Conservation (phyloP, 1,140 invertebrate species). For the Plodia interpunctella region DNA sequence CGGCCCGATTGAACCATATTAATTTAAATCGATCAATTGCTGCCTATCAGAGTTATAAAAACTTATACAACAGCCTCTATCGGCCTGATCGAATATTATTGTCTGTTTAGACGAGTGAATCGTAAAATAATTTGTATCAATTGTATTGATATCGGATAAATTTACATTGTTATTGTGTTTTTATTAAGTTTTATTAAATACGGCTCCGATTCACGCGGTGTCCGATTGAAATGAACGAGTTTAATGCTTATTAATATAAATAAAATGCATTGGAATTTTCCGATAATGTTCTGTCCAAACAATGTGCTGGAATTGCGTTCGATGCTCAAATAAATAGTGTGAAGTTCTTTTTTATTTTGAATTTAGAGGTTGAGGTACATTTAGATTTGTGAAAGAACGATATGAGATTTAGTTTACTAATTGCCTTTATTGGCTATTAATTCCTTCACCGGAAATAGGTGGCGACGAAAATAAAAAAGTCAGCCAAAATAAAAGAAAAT, state of each 20-base stretch:
- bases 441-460: too few relatives aligned
- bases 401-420: too few relatives aligned
- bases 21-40: slow-evolving; percentile 61
- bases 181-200: neutral
- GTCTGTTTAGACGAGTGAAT: slow-evolving; percentile 57
- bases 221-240: neutral
- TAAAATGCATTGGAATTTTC: neutral
- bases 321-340: neutral
- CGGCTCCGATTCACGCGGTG: neutral
- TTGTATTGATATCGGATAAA: slow-evolving; percentile 26
- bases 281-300: neutral
- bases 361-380: too few relatives aligned
- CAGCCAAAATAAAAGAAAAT: too few relatives aligned
- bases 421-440: too few relatives aligned
- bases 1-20: slow-evolving; percentile 58
- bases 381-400: too few relatives aligned
- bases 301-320: too few relatives aligned
- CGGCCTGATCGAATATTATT: slow-evolving; percentile 53
- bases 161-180: slow-evolving; percentile 47
- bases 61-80: slow-evolving; percentile 51
- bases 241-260: slow-evolving; percentile 3
- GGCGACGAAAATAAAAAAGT: too few relatives aligned
- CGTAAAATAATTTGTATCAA: slow-evolving; percentile 67
- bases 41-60: slow-evolving; percentile 66
- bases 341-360: too few relatives aligned